Evolutionary conservation across 2,888 invertebrate genomes (phyloP), one percentile per base, ranked within the genome.

Genomic region (Listrodromus nycthemerus): DNA sequence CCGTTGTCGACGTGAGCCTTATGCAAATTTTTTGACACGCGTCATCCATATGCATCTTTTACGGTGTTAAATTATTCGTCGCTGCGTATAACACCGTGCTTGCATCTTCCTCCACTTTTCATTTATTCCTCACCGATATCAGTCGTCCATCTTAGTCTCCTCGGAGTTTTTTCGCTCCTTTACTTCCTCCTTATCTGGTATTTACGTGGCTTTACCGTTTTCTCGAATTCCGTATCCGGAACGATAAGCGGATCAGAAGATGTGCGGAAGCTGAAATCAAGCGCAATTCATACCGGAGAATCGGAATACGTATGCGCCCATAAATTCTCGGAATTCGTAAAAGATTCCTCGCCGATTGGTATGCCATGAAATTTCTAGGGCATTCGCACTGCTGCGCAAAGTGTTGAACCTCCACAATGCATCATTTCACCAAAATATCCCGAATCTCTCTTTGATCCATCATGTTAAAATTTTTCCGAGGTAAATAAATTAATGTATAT

Each of bases 11-110:
- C 55, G 61, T 52, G 37, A 77, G 75, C 82, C 75, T 83, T 87
- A 88, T 88, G 89, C 85, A 89, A 83, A 90, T 90, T 86, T 73
- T 81, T 83, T 80, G 50, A 83, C 85, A 84, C 82, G 87, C 86
- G 85, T 88, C 89, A 88, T 91, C 87, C 87, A 89, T 90, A 89
- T 89, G 87, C 89, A 86, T 83, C 83, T 52, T 52, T 24, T 41
- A 70, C 82, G 61, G 82, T 79, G 86, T 85, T 87, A 86, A 89
- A 89, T 90, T 90, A 91, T 91, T 89, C 87, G 82, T 58, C 67
- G 66, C 55, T 78, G 71, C 70, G 81, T 71, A 73, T 79, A 77
- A 63, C 85, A 81, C 61, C 52, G 21, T 55, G 70, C 55, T 52
- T 37, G 30, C 69, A 19, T 13, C 71, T 76, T 50, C 75, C 65